Evolutionary conservation across 1,140 invertebrate species (phyloP), one percentile per base, ranked within the genome.

Genomic region (Papilio polyxenes): DNA sequence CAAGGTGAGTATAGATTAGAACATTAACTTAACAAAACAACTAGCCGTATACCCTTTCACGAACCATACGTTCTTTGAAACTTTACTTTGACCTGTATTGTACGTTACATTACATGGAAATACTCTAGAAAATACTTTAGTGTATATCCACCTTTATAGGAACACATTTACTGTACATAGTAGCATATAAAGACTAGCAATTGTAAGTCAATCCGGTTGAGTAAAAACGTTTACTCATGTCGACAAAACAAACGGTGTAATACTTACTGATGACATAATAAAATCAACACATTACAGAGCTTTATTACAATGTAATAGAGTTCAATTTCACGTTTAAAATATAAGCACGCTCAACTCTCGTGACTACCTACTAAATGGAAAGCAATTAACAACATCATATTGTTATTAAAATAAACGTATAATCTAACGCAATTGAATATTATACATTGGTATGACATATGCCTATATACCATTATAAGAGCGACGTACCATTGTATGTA

Each of bases 191-290:
- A 53, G 15, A 17, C 51, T 17, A 53, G 51, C 51, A 53, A 13
- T 53, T 53, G 62, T 31, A 65, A 65, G 59, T 65, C 59, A 65
- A 53, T 53, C 51, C 51, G 51, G 20, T 65, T 13, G 59, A 62
- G 59, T 62, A 65, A 65, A 65, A 65, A 65, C 62, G 31, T 65
- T 65, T 65, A 65, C 62, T 65, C 62, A 65, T 23, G 62, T 65
- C 62, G 62, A 65, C 62, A 10, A 65, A 65, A 65, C 62, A 65
- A 65, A 65, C 62, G 62, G 62, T 65, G 62, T 20, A 65, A 62
- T 23, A 65, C 20, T 13, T 31, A 59, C 20, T 13, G 62, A 31
- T 65, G 62, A 65, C 62, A 65, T 65, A 65, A 65, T 65, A 62
- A 59, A 59, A n/a, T 23, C 20, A 31, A 65, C 23, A 13, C 62